Evolutionary conservation across 1,140 invertebrate genomes (phyloP), one percentile per base, ranked within the genome.

Genomic region (Lepidotrigona ventralis): DNA sequence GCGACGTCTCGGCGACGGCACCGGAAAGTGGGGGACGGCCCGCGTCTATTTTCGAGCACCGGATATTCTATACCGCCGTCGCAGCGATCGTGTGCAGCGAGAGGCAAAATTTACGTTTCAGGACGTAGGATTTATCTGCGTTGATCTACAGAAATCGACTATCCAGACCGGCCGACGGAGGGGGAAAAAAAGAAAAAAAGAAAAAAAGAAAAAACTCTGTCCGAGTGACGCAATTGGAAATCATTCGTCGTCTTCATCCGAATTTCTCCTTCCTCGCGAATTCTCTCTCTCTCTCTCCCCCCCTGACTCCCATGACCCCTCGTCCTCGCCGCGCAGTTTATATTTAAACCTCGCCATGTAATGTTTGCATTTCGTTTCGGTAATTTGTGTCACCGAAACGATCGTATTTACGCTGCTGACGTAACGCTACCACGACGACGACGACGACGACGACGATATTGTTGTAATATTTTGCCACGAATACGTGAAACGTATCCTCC

Each of bases 1-100:
- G 86, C 81, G 77, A 85, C 88, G 83, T 81, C 76, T 54, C 58
- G 74, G 79, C 84, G 63, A 80, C 76, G 39, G 51, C 29, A 46
- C 63, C 39, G 77, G 64, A 89, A 87, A 83, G 91, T 90, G 39
- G 91, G 91, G 90, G 90, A 88, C 84, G 88, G 71, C 68, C 85
- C 85, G 87, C 78, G 87, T 91, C 93, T 94, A 94, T 94, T 94
- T 94, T 93, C 90, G 91, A 92, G 85, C 87, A 87, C 81, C 90
- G 90, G 93, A 94, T 92, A 93, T 90, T 92, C 90, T 93, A 93
- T 85, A 93, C 92, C 88, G 72, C n/a, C 64, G 78, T 26, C 33
- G 39, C 39, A 46, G 39, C 58, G 29, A 19, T 12, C n/a, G 29
- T 9, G n/a, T 9, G 56, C 54, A n/a, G 0, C 17, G 23, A 60